These are phyloP conservation scores for Linnaemya vulpina DNA, from an alignment of 2,888 invertebrate genomes.

Conservation along the genomic window DNA sequence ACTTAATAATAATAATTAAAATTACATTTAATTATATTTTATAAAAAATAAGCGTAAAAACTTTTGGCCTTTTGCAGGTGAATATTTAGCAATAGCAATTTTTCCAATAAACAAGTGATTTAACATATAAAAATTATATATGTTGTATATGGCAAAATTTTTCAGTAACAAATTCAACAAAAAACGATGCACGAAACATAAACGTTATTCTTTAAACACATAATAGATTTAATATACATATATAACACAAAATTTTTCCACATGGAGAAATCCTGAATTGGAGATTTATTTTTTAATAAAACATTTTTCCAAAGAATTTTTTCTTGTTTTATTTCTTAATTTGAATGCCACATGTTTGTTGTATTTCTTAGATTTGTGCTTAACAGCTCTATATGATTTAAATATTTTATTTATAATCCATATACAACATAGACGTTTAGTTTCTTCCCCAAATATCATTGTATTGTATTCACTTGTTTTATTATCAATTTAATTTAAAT, in stretches of 20 bases:
- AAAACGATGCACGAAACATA: conserved; percentile 18
- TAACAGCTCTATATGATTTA: background rate
- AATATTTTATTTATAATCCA: conserved; percentile 51
- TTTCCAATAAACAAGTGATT: conserved; percentile 57
- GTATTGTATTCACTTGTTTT: conserved; percentile 56
- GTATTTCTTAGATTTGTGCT: conserved; percentile 34
- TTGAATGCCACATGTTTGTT: conserved; percentile 54
- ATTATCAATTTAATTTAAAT: conserved; percentile 37
- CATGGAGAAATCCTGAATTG: conserved; percentile 54
- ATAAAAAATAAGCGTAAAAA: conserved; percentile 65
- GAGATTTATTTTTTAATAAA: conserved; percentile 2
- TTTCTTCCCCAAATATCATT: conserved; percentile 22
- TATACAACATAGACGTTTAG: conserved; percentile 30
- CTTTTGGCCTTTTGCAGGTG: conserved; percentile 63
- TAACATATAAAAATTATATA: conserved; percentile 42
- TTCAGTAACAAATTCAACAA: conserved; percentile 38
- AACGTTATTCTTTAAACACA: conserved; percentile 8
- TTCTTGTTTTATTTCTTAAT: conserved; percentile 32
- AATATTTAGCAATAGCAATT: conserved; percentile 57
- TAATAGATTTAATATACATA: conserved; percentile 17
- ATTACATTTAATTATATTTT: conserved; percentile 50
- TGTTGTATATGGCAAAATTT: conserved; percentile 34
- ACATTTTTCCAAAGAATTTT: conserved; percentile 38
- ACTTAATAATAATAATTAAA: conserved; percentile 61
- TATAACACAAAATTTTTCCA: conserved; percentile 1